Percentiles rank a stretch among this genome's conserved stretches.
These are phyloP conservation scores for Neosilurus mollespiculum DNA, from an alignment of 2,797 vertebrate genomes.

Conservation along the genomic window DNA sequence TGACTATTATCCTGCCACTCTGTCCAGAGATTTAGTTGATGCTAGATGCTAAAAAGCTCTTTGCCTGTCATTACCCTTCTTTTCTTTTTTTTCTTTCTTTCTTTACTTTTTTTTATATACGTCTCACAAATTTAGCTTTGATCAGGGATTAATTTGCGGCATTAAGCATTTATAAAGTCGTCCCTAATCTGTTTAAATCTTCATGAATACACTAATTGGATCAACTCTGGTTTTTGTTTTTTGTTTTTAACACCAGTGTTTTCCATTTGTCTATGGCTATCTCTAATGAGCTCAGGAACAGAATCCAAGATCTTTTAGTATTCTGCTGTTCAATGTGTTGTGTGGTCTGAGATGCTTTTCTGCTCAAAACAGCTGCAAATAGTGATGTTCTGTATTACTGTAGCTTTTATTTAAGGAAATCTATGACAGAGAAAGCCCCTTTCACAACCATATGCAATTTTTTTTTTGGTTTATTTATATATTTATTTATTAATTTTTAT, in stretches of 20 bases:
- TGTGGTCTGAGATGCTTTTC: neutral
- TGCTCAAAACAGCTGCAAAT: neutral
- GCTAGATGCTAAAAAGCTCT: constrained; percentile 9
- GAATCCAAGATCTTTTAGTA: neutral
- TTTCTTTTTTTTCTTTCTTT: neutral
- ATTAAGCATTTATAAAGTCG: constrained; percentile 3
- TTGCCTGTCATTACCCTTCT: neutral
- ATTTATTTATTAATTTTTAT: no score
- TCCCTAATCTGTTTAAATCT: neutral
- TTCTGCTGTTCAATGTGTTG: neutral
- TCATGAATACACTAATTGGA: constrained; percentile 23
- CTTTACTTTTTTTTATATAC: neutral
- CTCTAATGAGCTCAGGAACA: neutral
- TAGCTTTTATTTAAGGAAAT: neutral
- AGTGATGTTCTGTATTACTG: neutral
- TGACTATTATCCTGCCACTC: constrained; percentile 12
- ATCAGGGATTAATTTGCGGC: constrained; percentile 12
- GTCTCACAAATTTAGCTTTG: neutral
- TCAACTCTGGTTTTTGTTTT: neutral
- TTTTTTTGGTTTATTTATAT: no score
- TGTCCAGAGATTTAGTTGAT: constrained; percentile 9
- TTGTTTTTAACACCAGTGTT: neutral
- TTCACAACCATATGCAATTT: no score
- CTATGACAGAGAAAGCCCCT: neutral
- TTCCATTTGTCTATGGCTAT: neutral